phyloP scores from a whole-genome alignment of 2,888 invertebrate genomes.

The Leucania comma region DNA sequence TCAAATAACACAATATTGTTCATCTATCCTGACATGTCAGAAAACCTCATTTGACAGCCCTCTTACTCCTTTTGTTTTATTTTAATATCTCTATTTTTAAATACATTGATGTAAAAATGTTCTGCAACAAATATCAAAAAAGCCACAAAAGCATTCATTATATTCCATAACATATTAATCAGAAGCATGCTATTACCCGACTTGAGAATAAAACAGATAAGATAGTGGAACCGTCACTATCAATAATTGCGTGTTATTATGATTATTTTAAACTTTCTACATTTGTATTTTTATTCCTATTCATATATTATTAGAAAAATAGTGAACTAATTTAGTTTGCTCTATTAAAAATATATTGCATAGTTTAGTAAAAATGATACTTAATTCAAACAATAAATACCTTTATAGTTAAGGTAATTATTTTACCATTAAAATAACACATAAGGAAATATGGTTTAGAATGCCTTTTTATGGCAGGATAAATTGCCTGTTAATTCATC shows the following conservation, averaged over 20 bases:
- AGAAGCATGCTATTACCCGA: background rate
- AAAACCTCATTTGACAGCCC: slow-evolving; percentile 33
- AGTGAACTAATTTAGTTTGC: background rate
- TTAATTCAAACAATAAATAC: too few species aligned
- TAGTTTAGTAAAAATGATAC: too few species aligned
- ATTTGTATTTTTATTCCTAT: background rate
- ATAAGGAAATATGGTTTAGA: background rate
- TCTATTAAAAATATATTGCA: background rate
- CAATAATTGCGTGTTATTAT: slow-evolving; percentile 9
- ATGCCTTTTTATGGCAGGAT: background rate
- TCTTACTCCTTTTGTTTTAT: slow-evolving; percentile 30
- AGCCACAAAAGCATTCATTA: background rate
- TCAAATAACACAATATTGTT: slow-evolving; percentile 22
- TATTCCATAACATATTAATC: slow-evolving; percentile 1
- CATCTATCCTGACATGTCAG: slow-evolving; percentile 1
- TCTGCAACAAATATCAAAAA: background rate
- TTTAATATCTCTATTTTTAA: background rate
- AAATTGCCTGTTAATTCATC: background rate
- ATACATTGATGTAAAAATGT: background rate
- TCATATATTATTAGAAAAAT: background rate
- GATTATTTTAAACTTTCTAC: slow-evolving; percentile 2
- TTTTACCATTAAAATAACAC: background rate
- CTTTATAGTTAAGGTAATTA: too few species aligned
- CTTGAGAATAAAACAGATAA: slow-evolving; percentile 20
- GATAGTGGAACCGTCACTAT: slow-evolving; percentile 29